Evolutionary conservation across 92 coral and sea anemone genomes (phyloP), one percentile per base, ranked within the genome.

Genomic region (Porites rus): DNA sequence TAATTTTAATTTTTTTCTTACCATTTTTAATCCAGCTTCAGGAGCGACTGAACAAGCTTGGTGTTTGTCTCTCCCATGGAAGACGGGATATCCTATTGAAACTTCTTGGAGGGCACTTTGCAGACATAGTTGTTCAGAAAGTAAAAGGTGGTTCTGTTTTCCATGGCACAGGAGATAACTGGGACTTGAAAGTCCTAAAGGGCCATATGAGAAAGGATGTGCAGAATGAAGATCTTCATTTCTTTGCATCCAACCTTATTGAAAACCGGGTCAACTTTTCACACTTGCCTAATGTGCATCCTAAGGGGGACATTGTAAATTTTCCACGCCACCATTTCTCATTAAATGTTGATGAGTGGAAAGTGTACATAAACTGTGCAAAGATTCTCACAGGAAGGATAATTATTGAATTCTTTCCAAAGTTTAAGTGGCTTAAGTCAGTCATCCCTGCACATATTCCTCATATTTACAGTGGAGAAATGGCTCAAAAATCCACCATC

Each of bases 221-320:
- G 28, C 91, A 87, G 70, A 91, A 91, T 87, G 91, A 87, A 13
- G 89, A 91, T 72, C 89, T 91, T 4, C 91, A 91, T n/a, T 43
- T 91, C 67, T 90, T 90, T 81, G 88, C 93, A n/a, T 13, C 74
- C 59, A 91, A 87, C 60, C 91, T 91, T 6, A 91, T 87, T 51
- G 94, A 91, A 74, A 87, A 91, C 83, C 78, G 94, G 62, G 10
- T 87, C 67, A 76, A 71, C 77, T 91, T 91, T 76, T 43, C 24
- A 11, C 90, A 90, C 31, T 52, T 80, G 74, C 84, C 94, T 17
- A 91, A 87, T 82, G 91, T 60, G 17, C 70, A 72, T 38, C 91
- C 94, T 17, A 76, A 82, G 31, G 88, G 88, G 9, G 74, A 87
- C 72, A 58, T 91, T 24, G 31, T 43, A 46, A 24, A 79, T 68